Evolutionary conservation across 2,113 vertebrate genomes (phyloP).

Genomic region (Passer domesticus): DNA sequence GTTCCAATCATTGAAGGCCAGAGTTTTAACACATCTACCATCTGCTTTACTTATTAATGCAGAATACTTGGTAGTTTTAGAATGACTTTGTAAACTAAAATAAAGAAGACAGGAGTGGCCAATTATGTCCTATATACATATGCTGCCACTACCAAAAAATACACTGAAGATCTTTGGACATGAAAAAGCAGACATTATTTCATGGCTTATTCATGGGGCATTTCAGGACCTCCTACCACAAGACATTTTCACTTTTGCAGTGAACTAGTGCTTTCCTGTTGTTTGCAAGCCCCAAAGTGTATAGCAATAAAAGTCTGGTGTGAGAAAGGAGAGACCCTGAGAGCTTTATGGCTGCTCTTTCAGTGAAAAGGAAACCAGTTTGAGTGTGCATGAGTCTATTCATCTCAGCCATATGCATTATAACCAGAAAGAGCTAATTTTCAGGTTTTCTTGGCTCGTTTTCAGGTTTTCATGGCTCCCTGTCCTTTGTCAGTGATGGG

Average conservation of each 20-base stretch:
- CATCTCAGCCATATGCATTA: not conserved
- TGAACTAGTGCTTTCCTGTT: not conserved
- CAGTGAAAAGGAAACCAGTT: not conserved
- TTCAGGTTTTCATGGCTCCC: fast-evolving
- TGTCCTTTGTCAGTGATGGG: not conserved
- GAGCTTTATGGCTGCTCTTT: not conserved
- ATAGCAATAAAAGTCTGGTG: not conserved
- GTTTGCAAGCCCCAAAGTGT: not conserved
- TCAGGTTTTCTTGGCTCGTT: fast-evolving
- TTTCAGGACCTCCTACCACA: not conserved
- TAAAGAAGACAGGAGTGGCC: not conserved
- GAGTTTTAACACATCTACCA: not conserved
- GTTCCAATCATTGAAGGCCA: slow-evolving; percentile 1
- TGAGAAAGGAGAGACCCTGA: not conserved
- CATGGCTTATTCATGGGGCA: not conserved
- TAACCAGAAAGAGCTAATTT: not conserved
- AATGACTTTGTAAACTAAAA: not conserved
- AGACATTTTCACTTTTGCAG: not conserved
- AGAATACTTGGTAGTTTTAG: not conserved
- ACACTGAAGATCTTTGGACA: not conserved
- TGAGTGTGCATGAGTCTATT: not conserved
- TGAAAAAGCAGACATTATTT: not conserved
- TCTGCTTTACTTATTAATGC: not conserved
- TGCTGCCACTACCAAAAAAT: not conserved
- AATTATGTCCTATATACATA: not conserved